Evolutionary conservation across 2,888 invertebrate genomes (phyloP).

Genomic region (Fabriciana adippe): DNA sequence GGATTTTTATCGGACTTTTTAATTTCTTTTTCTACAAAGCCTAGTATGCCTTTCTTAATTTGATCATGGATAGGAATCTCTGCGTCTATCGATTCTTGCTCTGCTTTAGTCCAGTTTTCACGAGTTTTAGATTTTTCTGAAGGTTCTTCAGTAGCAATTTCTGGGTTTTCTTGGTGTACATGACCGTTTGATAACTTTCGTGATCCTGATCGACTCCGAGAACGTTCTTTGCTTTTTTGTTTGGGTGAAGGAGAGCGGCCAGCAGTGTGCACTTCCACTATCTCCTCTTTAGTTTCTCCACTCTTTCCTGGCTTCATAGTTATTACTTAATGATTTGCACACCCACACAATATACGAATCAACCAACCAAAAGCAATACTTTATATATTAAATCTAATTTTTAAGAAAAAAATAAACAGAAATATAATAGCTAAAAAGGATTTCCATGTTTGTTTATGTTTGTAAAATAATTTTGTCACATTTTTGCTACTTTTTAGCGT

Average conservation of each 20-base stretch:
- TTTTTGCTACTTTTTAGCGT: slow-evolving; percentile 51
- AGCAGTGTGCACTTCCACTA: slow-evolving; percentile 71
- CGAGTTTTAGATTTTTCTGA: slow-evolving; percentile 64
- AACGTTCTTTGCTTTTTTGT: slow-evolving; percentile 56
- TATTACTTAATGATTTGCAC: slow-evolving; percentile 3
- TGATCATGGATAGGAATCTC: slow-evolving; percentile 83
- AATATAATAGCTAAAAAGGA: neutral
- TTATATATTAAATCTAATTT: neutral
- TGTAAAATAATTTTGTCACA: slow-evolving; percentile 18
- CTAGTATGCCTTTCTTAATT: slow-evolving; percentile 77
- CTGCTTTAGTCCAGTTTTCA: slow-evolving; percentile 76
- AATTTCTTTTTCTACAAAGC: slow-evolving; percentile 78
- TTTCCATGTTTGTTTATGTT: slow-evolving; percentile 30
- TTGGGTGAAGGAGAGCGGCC: slow-evolving; percentile 73
- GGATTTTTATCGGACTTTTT: slow-evolving; percentile 77
- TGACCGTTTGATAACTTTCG: slow-evolving; percentile 74
- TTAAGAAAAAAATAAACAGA: neutral
- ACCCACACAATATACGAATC: slow-evolving; percentile 12
- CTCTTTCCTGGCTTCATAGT: slow-evolving; percentile 72
- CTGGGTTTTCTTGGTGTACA: slow-evolving; percentile 45
- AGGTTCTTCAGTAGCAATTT: slow-evolving; percentile 47
- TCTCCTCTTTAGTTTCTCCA: slow-evolving; percentile 66
- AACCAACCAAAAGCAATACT: neutral
- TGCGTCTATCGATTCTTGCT: slow-evolving; percentile 80
- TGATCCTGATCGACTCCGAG: slow-evolving; percentile 64